Percentiles rank a stretch among this genome's conserved stretches.
Evolutionary conservation across 2,888 invertebrate species (phyloP).

Genomic region (Torymus auratus): DNA sequence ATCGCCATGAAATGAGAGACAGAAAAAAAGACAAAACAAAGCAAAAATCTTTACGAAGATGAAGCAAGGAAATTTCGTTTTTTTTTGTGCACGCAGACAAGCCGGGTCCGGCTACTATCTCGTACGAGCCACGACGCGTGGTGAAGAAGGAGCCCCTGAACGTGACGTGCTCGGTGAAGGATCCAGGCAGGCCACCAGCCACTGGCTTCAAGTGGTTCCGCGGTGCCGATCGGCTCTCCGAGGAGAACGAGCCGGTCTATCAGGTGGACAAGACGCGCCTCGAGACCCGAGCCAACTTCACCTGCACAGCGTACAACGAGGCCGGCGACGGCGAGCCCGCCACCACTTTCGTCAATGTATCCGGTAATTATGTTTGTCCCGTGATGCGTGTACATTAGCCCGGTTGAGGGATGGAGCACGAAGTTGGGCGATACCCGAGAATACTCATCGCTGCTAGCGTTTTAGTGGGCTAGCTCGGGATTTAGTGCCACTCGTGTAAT

Average conservation of each 20-base stretch:
- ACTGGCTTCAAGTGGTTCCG: slow-evolving; percentile 88
- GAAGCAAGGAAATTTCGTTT: too few species aligned
- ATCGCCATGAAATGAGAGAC: slow-evolving; percentile 39
- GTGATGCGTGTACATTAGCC: too few species aligned
- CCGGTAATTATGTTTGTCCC: slow-evolving; percentile 77
- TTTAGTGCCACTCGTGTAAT: too few species aligned
- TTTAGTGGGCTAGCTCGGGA: too few species aligned
- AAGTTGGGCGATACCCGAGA: too few species aligned
- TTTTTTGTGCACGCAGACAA: slow-evolving; percentile 80
- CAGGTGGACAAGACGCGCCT: slow-evolving; percentile 90
- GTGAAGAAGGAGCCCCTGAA: slow-evolving; percentile 90
- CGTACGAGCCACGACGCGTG: slow-evolving; percentile 85
- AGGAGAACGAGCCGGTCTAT: slow-evolving; percentile 87
- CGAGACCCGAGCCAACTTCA: slow-evolving; percentile 92
- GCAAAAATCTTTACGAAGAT: slow-evolving; percentile 4
- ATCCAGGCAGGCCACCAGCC: slow-evolving; percentile 88
- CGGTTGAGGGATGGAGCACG: too few species aligned
- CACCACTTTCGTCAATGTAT: slow-evolving; percentile 84
- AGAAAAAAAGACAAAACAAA: background rate
- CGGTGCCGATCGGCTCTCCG: slow-evolving; percentile 85
- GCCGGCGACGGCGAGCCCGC: slow-evolving; percentile 88
- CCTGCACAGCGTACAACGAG: slow-evolving; percentile 90
- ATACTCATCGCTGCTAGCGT: too few species aligned
- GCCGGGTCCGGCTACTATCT: slow-evolving; percentile 88
- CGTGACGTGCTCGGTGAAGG: slow-evolving; percentile 89